Evolutionary conservation across 2,113 vertebrate species (phyloP).

Genomic region (Verasper variegatus): DNA sequence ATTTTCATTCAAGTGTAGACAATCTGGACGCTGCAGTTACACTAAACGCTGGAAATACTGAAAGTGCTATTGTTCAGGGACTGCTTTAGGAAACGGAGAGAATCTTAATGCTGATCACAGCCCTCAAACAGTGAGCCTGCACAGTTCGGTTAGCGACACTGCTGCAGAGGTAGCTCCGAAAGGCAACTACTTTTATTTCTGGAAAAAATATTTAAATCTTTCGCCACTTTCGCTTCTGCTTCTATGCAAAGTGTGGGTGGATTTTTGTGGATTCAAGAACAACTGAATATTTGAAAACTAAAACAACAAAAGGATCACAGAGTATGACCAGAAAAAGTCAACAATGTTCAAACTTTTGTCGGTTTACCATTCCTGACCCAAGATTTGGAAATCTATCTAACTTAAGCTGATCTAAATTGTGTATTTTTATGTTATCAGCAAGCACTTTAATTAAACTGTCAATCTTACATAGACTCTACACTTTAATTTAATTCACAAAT

Average conservation of each 20-base stretch:
- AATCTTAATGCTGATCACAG: not conserved
- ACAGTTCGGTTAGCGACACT: not conserved
- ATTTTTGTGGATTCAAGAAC: not conserved
- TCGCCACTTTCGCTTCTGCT: not conserved
- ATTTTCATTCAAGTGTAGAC: slow-evolving; percentile 12
- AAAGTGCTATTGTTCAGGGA: not conserved
- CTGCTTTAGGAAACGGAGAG: not conserved
- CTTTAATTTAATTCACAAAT: slow-evolving; percentile 2
- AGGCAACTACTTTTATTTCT: not conserved
- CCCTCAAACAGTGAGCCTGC: not conserved
- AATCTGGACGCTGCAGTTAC: not conserved
- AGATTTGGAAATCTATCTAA: no score
- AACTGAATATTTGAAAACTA: not conserved
- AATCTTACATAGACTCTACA: not conserved
- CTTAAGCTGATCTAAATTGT: no score
- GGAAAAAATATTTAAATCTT: not conserved
- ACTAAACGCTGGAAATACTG: not conserved
- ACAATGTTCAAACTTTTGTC: not conserved
- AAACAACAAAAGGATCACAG: not conserved
- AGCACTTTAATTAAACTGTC: no score
- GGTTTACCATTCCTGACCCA: no score
- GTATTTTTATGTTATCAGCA: not conserved
- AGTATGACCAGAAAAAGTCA: not conserved
- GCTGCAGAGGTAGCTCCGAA: not conserved
- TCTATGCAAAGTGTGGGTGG: not conserved